These are phyloP conservation scores for Drosophila nannoptera DNA, from an alignment of 1,140 invertebrate species.

Conservation along the genomic window DNA sequence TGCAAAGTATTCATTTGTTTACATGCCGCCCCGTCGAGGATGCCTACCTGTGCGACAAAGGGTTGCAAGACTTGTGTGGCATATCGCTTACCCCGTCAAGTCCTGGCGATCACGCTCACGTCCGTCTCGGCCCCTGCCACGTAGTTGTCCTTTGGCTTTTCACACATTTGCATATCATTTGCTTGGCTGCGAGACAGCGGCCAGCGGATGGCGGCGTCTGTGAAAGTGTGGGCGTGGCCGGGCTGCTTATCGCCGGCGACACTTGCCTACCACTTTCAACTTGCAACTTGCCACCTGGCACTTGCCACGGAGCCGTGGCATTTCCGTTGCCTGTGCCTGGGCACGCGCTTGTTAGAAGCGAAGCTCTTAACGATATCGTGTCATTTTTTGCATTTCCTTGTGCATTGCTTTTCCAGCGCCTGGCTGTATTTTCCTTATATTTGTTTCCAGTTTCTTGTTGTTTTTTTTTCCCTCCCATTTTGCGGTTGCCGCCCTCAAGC, in stretches of 20 bases:
- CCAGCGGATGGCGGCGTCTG: background rate
- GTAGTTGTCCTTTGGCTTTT: conserved; percentile 52
- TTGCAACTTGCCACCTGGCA: background rate
- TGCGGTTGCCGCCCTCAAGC: conserved; percentile 57
- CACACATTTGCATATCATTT: conserved; percentile 76
- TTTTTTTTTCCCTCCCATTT: conserved; percentile 1
- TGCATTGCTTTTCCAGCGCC: conserved; percentile 48
- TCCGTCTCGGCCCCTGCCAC: conserved; percentile 9
- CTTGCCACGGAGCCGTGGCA: conserved; percentile 25
- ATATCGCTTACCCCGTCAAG: conserved; percentile 43
- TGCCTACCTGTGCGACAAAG: conserved; percentile 13
- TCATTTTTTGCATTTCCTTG: conserved; percentile 76
- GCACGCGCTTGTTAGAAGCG: conserved; percentile 66
- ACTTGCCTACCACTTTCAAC: conserved; percentile 40
- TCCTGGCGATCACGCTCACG: conserved; percentile 12
- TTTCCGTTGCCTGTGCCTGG: conserved; percentile 71
- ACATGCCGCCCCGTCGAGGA: conserved; percentile 13
- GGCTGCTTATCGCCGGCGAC: conserved; percentile 67
- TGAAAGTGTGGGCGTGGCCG: conserved; percentile 25
- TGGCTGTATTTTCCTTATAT: conserved; percentile 16
- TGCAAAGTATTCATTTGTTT: conserved; percentile 37
- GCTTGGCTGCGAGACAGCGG: background rate
- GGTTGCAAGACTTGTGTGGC: conserved; percentile 35
- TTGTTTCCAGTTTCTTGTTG: conserved; percentile 5
- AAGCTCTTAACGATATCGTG: conserved; percentile 72